A percentile compares a stretch with the other conserved stretches of the same genome.
Evolutionary conservation across 1,140 invertebrate species (phyloP).

Genomic region (Cepaea nemoralis): DNA sequence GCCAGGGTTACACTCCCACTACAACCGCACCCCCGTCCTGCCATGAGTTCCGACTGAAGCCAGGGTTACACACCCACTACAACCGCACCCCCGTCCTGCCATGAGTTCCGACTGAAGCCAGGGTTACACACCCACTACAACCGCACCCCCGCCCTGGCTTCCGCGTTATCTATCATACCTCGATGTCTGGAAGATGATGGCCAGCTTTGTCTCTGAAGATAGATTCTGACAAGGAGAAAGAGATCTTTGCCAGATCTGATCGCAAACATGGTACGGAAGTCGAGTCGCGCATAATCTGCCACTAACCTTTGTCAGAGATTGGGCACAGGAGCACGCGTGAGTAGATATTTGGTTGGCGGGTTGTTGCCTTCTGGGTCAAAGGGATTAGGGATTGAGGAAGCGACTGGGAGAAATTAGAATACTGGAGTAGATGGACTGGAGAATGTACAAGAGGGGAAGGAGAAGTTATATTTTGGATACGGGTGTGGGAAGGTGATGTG

Average conservation of each 20-base stretch:
- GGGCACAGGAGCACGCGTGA: slow-evolving; percentile 4
- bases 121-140: too few relatives aligned
- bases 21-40: too few relatives aligned
- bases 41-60: too few relatives aligned
- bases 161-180: neutral
- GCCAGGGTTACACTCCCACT: too few relatives aligned
- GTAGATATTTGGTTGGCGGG: neutral
- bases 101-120: too few relatives aligned
- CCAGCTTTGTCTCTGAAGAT: neutral
- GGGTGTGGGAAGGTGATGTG: too few relatives aligned
- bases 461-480: too few relatives aligned
- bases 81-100: too few relatives aligned
- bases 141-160: too few relatives aligned
- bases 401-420: neutral
- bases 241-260: neutral
- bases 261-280: neutral
- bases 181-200: neutral
- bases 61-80: too few relatives aligned
- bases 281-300: neutral
- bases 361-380: neutral
- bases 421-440: too few relatives aligned
- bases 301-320: slow-evolving; percentile 6
- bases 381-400: neutral
- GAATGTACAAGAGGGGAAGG: too few relatives aligned
- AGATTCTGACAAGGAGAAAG: neutral